phyloP scores from a whole-genome alignment of 1,140 invertebrate species.

The Lasioglossum albipes region DNA sequence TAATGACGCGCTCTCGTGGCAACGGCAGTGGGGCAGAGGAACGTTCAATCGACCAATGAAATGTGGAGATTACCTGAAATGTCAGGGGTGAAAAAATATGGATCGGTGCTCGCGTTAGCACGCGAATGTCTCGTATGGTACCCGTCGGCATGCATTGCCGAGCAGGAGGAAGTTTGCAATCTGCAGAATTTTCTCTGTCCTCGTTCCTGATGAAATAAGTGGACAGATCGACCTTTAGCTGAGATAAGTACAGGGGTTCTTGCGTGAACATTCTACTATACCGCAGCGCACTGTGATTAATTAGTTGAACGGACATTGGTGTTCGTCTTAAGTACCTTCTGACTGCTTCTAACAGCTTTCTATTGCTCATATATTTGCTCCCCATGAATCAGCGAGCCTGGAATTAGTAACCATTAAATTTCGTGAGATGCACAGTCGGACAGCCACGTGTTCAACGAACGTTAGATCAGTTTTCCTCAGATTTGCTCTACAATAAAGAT shows the following conservation, averaged over 20 bases:
- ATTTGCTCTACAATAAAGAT: no score
- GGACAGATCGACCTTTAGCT: neutral
- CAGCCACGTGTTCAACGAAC: no score
- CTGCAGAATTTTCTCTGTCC: constrained; percentile 19
- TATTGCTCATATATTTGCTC: neutral
- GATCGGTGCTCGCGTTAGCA: neutral
- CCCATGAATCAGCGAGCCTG: no score
- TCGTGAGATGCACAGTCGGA: no score
- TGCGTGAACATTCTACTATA: neutral
- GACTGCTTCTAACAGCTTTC: neutral
- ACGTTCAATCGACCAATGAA: constrained; percentile 36
- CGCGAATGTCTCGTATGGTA: constrained; percentile 5
- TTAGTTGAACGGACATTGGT: neutral
- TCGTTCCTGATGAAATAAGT: constrained; percentile 1
- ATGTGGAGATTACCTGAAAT: constrained; percentile 44
- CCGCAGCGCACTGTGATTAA: neutral
- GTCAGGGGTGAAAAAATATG: constrained; percentile 36
- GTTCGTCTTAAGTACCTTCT: neutral
- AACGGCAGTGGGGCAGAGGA: constrained; percentile 45
- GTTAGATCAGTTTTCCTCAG: no score
- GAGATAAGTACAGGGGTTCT: neutral
- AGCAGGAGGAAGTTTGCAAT: constrained; percentile 5
- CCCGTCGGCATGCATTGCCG: neutral
- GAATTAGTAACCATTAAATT: no score
- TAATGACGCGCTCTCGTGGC: constrained; percentile 45